Conservation (phyloP, 2,113 vertebrate genomes). For the Cichladusa arquata region DNA sequence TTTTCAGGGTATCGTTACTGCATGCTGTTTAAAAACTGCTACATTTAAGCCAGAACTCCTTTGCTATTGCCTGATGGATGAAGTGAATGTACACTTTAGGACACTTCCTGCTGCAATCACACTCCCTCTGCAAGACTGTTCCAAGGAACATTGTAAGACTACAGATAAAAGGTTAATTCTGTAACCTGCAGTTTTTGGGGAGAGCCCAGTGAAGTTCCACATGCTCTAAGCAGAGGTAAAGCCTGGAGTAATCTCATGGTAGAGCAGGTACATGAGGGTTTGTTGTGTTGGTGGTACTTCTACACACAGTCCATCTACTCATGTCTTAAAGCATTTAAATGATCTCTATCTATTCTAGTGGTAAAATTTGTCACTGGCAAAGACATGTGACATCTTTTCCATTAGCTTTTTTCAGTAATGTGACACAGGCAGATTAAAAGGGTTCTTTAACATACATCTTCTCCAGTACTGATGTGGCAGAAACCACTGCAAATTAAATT, state of each 20-base stretch:
- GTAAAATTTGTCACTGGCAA: background rate
- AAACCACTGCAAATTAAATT: conserved; percentile 24
- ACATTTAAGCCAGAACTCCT: background rate
- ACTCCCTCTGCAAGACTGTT: background rate
- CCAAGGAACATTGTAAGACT: background rate
- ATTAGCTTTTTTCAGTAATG: background rate
- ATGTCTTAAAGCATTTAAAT: background rate
- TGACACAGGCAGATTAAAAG: background rate
- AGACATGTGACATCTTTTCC: background rate
- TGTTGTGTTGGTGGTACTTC: background rate
- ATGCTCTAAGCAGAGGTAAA: background rate
- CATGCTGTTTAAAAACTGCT: background rate
- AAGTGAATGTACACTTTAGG: background rate
- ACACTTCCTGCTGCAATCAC: background rate
- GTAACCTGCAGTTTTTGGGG: background rate
- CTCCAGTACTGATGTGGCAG: background rate
- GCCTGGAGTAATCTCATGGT: background rate
- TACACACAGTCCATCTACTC: background rate
- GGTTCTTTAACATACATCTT: background rate
- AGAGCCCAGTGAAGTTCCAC: background rate
- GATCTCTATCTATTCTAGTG: background rate
- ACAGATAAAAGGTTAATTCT: background rate
- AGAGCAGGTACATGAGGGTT: background rate
- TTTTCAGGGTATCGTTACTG: background rate
- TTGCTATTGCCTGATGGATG: background rate